Conservation (phyloP, 2,888 invertebrate species). For the Lysandra bellargus region DNA sequence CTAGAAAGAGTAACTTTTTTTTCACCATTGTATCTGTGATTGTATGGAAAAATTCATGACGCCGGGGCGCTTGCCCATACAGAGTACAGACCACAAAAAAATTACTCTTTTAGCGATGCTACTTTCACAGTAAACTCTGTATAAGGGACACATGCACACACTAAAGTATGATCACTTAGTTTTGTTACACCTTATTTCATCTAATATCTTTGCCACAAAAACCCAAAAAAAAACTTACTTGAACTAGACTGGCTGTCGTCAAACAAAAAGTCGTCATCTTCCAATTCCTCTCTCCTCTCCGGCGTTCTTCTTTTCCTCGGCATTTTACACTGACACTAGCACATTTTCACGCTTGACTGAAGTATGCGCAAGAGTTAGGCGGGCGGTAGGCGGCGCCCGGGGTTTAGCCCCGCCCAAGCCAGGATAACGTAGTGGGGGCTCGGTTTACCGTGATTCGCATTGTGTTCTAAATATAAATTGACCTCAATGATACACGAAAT, state of each 20-base stretch:
- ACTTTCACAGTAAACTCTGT: too few relatives aligned
- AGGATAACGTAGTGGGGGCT: constrained; percentile 46
- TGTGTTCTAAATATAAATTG: neutral
- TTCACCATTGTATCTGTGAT: too few relatives aligned
- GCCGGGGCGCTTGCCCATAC: too few relatives aligned
- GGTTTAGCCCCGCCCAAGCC: constrained; percentile 63
- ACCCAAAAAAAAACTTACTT: constrained; percentile 47
- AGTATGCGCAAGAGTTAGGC: constrained; percentile 69
- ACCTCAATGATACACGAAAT: neutral
- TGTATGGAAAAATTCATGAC: too few relatives aligned
- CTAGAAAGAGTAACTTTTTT: too few relatives aligned
- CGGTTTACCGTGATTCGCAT: neutral
- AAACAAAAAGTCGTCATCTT: constrained; percentile 73
- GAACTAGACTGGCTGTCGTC: constrained; percentile 73
- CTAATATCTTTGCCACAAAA: neutral
- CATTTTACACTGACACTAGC: constrained; percentile 53
- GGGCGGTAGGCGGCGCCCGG: constrained; percentile 69
- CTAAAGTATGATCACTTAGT: too few relatives aligned
- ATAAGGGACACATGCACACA: too few relatives aligned
- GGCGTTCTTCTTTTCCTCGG: constrained; percentile 68
- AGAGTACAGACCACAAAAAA: too few relatives aligned
- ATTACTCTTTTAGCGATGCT: too few relatives aligned
- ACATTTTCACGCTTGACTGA: constrained; percentile 46
- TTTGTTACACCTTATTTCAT: too few relatives aligned
- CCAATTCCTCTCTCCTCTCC: constrained; percentile 65